Base-by-base conservation (phyloP, 2,113 vertebrate species). In the Rallus limicola region DNA sequence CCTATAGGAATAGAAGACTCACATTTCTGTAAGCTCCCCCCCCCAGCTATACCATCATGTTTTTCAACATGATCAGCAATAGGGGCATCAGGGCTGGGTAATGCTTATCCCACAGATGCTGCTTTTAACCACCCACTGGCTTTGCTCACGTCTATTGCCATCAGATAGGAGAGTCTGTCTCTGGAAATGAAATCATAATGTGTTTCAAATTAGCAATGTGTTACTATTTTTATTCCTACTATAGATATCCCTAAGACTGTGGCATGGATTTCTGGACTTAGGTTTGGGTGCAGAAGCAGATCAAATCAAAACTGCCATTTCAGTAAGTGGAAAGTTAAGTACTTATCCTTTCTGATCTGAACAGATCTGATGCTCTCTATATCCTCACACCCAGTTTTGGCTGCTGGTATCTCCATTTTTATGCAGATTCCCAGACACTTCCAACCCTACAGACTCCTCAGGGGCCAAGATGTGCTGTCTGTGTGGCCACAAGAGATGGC, bases 401-500 rank as follows among this genome's bases (percentile, higher is more conserved):
- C 52, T 89, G 46, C 23, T 88, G 59, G 1, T 71, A 36, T n/a
- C 42, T 64, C 62, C 42, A 6, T 56, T 58, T 75, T 93, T 76
- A 33, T 42, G 52, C 21, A 67, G 34, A 31, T 60, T 85, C 16
- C 42, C 38, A 71, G 31, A 55, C 8, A 67, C 0, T 79, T 71
- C 33, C 20, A 81, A 81, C 38, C 19, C 48, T 15, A 23, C 34
- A n/a, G 33, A 17, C 18, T 38, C 52, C 15, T 4, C 16, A 50
- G 18, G 19, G 19, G 3, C 17, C 42, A 31, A n/a, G 28, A 8
- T 53, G 1, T n/a, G 26, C 17, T n/a, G 85, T 3, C 17, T 80
- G 36, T 55, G 25, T 0, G 0, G 40, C 14, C 65, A 29, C 16
- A 46, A 2, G 28, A 75, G 38, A 6, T 67, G n/a, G 23, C 36